A percentile compares a stretch with the other conserved stretches of the same genome.
Conservation (phyloP, 2,113 vertebrate genomes). For the Baryphthengus martii region DNA sequence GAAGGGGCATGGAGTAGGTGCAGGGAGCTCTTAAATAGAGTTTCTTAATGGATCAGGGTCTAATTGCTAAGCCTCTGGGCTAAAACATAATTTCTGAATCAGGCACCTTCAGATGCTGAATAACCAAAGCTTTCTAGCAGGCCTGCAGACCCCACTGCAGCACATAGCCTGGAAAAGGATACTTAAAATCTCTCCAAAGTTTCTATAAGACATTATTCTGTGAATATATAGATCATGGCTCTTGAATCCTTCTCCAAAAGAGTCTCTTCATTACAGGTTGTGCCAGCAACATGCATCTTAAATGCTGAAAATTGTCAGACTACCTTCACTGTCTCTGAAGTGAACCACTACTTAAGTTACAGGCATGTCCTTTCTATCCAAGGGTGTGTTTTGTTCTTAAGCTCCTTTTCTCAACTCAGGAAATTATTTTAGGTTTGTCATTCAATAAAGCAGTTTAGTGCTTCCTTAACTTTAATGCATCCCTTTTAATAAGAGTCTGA, state of each 20-base stretch:
- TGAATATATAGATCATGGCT: neutral
- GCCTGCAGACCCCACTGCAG: neutral
- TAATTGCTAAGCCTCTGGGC: neutral
- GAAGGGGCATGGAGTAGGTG: neutral
- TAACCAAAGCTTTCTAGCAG: neutral
- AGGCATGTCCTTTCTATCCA: neutral
- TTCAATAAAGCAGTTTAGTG: neutral
- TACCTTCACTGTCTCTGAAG: neutral
- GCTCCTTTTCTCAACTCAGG: neutral
- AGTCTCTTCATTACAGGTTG: neutral
- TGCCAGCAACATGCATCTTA: neutral
- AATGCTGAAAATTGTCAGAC: neutral
- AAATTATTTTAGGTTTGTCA: neutral
- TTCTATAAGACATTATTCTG: neutral
- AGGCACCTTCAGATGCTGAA: conserved; percentile 32
- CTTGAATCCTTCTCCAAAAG: neutral
- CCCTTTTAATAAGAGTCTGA: neutral
- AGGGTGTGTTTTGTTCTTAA: neutral
- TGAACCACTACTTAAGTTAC: neutral
- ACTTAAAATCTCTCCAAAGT: neutral
- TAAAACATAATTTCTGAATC: conserved; percentile 4
- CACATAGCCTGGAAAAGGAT: neutral
- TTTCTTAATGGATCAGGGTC: conserved; percentile 14
- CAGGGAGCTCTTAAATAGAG: neutral
- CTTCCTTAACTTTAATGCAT: neutral